Conservation (phyloP, 2,797 vertebrate species). For the Sparidentex hasta region DNA sequence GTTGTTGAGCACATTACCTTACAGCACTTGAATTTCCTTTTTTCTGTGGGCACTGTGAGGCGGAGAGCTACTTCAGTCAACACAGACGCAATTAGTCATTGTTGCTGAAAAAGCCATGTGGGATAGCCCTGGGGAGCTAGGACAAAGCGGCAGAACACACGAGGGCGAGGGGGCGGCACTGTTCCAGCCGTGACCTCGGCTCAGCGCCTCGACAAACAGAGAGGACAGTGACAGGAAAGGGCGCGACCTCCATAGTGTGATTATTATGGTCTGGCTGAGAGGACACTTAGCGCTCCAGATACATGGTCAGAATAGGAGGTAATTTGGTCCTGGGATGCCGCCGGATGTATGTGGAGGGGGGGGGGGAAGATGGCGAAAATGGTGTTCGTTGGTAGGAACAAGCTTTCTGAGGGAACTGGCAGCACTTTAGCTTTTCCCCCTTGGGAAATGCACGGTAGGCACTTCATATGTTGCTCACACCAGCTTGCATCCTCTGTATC, state of each 20-base stretch:
- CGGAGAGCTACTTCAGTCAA: conserved; percentile 58
- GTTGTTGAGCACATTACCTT: conserved; percentile 12
- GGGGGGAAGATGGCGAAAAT: background rate
- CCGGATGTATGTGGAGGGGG: conserved; percentile 13
- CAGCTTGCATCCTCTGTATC: conserved; percentile 32
- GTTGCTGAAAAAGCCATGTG: conserved; percentile 56
- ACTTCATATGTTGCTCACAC: conserved; percentile 44
- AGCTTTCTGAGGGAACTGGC: conserved; percentile 8
- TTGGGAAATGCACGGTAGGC: conserved; percentile 23
- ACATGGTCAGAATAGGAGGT: conserved; percentile 33
- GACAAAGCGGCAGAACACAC: conserved; percentile 56
- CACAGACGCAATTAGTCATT: conserved; percentile 67
- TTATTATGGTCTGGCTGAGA: conserved; percentile 65
- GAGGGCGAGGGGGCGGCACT: conserved; percentile 46
- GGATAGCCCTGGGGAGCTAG: conserved; percentile 50
- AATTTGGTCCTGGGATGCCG: conserved; percentile 35
- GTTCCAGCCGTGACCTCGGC: conserved; percentile 48
- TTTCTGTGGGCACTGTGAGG: conserved; percentile 20
- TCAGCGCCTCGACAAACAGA: conserved; percentile 37
- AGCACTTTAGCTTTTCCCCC: conserved; percentile 24
- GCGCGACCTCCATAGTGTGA: conserved; percentile 59
- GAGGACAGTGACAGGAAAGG: conserved; percentile 67
- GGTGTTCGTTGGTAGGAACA: background rate
- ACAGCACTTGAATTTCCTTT: conserved; percentile 23
- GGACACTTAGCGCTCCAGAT: conserved; percentile 37